Base-by-base conservation (phyloP, 2,797 vertebrate genomes). In the Oryzias dopingdopingensis region DNA sequence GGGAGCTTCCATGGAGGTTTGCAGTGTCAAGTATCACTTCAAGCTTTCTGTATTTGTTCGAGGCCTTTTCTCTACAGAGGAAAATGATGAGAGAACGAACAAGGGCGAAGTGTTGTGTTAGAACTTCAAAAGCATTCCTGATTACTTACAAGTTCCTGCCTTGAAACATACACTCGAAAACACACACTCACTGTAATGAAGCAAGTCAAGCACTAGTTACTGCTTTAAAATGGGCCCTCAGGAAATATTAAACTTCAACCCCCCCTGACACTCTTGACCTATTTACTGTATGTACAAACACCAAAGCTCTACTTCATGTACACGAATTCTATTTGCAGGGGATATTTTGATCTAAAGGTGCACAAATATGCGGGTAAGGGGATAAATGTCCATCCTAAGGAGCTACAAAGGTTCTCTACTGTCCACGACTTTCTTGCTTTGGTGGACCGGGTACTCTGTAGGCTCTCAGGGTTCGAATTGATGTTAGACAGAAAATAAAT, bases 71-170 rank as follows among this genome's bases (percentile, higher is more conserved):
- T 72, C 59, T 70, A 67, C 46, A 58, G 49, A 73, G 54, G 37
- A 26, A 59, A 70, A 67, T 70, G 77, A 69, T 77, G 79, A 81
- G 72, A 79, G 67, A 74, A 49, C 53, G 56, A 67, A 49, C 61
- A 42, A 44, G 60, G 63, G 62, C 66, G 59, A 73, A 67, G 69
- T 59, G 76, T 72, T 84, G 73, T 79, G 70, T 75, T 52, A 59
- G 43, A 60, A 82, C 88, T 90, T 91, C 90, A 91, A 88, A 92
- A 50, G 76, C 83, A 92, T 92, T 91, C 90, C 86, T 76, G 59
- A 65, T 65, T 41, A n/a, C 77, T 89, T 70, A 88, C 79, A 77
- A 75, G 70, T 26, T 65, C 76, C 74, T 65, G 62, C 70, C 53
- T 67, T 40, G 45, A 74, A 82, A 70, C 68, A 60, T 63, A 29